Evolutionary conservation across 2,797 vertebrate genomes (phyloP), one percentile per base, ranked within the genome.

Genomic region (Carapus acus): DNA sequence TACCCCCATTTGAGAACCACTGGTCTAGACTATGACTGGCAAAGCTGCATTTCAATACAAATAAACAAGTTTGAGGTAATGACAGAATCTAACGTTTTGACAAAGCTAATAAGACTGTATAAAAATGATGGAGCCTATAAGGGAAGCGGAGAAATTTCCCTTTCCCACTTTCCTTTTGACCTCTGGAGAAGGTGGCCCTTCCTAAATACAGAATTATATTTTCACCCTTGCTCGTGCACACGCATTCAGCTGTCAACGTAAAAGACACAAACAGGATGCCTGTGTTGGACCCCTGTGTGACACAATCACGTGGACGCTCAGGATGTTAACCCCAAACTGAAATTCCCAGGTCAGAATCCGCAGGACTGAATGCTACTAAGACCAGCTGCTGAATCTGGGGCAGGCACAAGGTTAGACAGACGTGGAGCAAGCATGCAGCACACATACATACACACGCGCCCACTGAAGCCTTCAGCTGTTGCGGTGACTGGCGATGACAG

Each of bases 211-310:
- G 38, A 49, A 55, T 31, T 43, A 55, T 62, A 72, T 78, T n/a
- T 70, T 69, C 50, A 69, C 66, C 52, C 59, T 67, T 54, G 61
- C 43, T 60, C 17, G 44, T 45, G 54, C 48, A 66, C 52, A 51
- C 50, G 40, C 41, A 44, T 51, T 54, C 46, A 4, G 38, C 58
- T 58, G 67, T 73, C 54, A 65, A 66, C 62, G 62, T 66, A 43
- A 73, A 58, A 65, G 46, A 60, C 50, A 66, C 62, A 81, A 77
- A 73, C 79, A 83, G 73, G 76, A 83, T 73, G 74, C 33, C 46
- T 65, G 34, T 40, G 20, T 59, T 37, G 33, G 11, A 19, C 31
- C 54, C 42, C 20, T 19, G 15, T n/a, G 53, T 68, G 39, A 50
- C 19, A 65, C 42, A 6, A 17, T 20, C 34, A 22, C 43, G n/a